Evolutionary conservation across 2,888 invertebrate species (phyloP), one percentile per base, ranked within the genome.

Genomic region (Rhagophthalmus giganteus): DNA sequence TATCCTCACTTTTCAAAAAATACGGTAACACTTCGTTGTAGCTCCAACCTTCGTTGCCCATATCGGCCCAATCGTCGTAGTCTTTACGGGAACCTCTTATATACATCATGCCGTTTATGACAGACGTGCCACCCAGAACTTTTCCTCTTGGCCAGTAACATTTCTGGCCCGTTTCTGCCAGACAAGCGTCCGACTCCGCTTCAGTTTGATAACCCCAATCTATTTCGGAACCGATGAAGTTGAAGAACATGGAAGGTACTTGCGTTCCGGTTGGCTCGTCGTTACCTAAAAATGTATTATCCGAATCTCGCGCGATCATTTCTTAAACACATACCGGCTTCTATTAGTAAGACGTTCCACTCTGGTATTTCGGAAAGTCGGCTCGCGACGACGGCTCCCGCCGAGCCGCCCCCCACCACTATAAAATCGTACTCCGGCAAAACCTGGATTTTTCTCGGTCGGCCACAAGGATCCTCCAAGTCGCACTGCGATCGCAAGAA

Each of bases 31-130:
- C 90, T 28, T 94, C 91, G 33, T 89, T 84, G 75, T 88, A 95
- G 15, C 86, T 82, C 95, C 95, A 95, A 37, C 93, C 94, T 7
- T 85, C 81, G 72, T 90, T 92, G 5, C 95, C 95, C 51, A 86
- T 79, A 0, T 81, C 83, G 0, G 88, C 90, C 95, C 94, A 95
- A 53, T 83, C 80, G 69, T 95, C 91, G 74, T 86, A 95, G 75
- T 95, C 95, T 53, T 83, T 84, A 13, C 87, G 82, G 47, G 92
- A 86, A 1, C 95, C 95, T 14, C 95, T 81, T 59, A 95, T 90
- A 74, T 95, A 95, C 84, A 90, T 94, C 95, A 96, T 96, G 12
- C 95, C 95, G 74, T 96, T 96, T 78, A 95, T 83, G 0, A 92
- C 91, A 9, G 94, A 94, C 0, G 93, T 94, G 0, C 95, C 95